Percentiles rank a stretch among this genome's conserved stretches.
Evolutionary conservation across 2,888 invertebrate genomes (phyloP).

Genomic region (Pheosia tremula): DNA sequence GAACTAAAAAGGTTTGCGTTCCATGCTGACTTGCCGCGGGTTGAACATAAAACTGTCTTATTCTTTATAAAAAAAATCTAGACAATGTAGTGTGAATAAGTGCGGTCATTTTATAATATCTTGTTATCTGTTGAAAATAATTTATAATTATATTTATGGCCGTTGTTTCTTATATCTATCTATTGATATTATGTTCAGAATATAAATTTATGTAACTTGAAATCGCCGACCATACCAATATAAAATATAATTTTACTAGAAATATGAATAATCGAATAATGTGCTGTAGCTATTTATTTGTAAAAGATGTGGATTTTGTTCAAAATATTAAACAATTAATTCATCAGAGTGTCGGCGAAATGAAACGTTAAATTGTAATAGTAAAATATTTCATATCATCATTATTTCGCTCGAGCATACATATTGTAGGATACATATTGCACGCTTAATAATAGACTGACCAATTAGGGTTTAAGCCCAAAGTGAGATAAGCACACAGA

Average conservation of each 20-base stretch:
- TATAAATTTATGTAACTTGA: conserved; percentile 18
- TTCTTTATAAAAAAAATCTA: background rate
- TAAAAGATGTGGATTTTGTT: background rate
- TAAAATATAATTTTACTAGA: background rate
- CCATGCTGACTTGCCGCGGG: background rate
- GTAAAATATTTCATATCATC: conserved; percentile 69
- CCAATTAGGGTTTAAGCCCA: no score
- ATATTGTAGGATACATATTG: no score
- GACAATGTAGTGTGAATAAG: conserved; percentile 7
- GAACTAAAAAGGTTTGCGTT: background rate
- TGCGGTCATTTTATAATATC: conserved; percentile 19
- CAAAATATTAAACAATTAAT: background rate
- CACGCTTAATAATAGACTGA: no score
- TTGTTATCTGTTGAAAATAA: conserved; percentile 38
- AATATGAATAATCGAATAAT: background rate
- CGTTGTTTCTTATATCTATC: conserved; percentile 26
- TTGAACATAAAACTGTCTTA: background rate
- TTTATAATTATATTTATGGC: conserved; percentile 34
- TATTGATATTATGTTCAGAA: conserved; percentile 16
- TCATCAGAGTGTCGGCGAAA: conserved; percentile 4
- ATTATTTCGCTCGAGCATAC: conserved; percentile 34
- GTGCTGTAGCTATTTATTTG: background rate
- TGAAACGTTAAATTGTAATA: conserved; percentile 27
- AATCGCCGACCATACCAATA: background rate
- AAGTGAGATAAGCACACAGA: no score